Conservation (phyloP, 37 sponge, comb jelly and placozoan genomes). For the Theonella swinhoei region DNA sequence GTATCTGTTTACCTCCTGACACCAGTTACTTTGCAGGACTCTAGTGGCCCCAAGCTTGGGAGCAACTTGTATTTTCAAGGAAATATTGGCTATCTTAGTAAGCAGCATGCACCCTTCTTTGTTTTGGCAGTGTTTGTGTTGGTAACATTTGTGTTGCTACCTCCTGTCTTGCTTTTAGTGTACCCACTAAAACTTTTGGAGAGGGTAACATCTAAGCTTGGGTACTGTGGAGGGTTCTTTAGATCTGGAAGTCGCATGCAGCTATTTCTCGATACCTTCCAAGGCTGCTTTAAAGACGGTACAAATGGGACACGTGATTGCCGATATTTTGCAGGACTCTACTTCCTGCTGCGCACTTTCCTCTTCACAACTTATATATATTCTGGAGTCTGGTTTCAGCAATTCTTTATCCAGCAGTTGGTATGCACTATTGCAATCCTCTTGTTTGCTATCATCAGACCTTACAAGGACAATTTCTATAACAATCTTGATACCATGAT, state of each 20-base stretch:
- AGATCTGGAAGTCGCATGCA: conserved; percentile 10
- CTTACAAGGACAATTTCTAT: conserved; percentile 32
- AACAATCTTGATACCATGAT: conserved; percentile 47
- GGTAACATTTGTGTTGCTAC: conserved; percentile 8
- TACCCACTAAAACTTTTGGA: neutral
- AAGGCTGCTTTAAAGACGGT: too few relatives aligned
- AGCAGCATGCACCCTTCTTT: conserved; percentile 12
- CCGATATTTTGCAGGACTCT: too few relatives aligned
- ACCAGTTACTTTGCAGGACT: conserved; percentile 4
- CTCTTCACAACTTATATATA: conserved; percentile 17
- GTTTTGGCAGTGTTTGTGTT: too few relatives aligned
- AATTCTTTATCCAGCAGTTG: conserved; percentile 8
- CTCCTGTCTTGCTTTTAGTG: conserved; percentile 36
- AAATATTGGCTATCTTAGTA: neutral
- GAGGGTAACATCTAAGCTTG: conserved; percentile 26
- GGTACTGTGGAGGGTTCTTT: too few relatives aligned
- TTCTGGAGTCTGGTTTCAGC: neutral
- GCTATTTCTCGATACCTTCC: too few relatives aligned
- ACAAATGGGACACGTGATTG: too few relatives aligned
- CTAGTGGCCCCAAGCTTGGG: too few relatives aligned
- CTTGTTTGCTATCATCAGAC: conserved; percentile 23
- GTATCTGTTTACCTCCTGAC: conserved; percentile 27
- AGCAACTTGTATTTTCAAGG: conserved; percentile 20
- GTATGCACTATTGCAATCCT: conserved; percentile 23
- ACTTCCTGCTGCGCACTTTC: conserved; percentile 27